Percentiles rank a stretch among this genome's conserved stretches.
These are phyloP conservation scores for Osedax frankpressi DNA, from an alignment of 2,888 invertebrate species.

Conservation along the genomic window DNA sequence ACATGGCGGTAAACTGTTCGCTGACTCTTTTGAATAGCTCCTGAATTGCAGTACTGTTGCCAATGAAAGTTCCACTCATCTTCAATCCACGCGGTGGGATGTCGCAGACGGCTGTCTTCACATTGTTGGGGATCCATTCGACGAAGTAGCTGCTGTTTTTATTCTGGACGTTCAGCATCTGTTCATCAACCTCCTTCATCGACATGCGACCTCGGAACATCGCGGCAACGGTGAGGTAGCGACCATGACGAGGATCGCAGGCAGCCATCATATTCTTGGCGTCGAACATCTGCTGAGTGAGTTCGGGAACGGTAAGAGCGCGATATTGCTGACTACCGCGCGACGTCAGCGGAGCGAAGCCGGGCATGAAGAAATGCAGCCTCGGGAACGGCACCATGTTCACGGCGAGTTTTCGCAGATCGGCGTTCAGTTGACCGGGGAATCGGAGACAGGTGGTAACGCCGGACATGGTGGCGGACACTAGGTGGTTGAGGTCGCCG, in stretches of 20 bases:
- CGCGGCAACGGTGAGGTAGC: constrained; percentile 39
- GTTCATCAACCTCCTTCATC: too few relatives aligned
- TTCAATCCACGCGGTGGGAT: constrained; percentile 67
- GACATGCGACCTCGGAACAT: constrained; percentile 44
- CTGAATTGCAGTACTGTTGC: constrained; percentile 45
- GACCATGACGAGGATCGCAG: constrained; percentile 37
- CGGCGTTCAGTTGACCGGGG: constrained; percentile 65
- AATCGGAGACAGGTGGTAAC: constrained; percentile 50
- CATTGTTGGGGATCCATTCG: constrained; percentile 29
- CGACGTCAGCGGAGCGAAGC: constrained; percentile 73
- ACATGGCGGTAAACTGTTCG: constrained; percentile 60
- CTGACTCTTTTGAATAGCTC: constrained; percentile 40
- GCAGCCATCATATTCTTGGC: too few relatives aligned
- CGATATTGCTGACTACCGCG: constrained; percentile 59
- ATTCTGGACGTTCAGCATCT: constrained; percentile 66
- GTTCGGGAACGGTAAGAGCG: constrained; percentile 34
- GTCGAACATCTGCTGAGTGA: constrained; percentile 51
- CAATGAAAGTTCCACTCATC: constrained; percentile 84
- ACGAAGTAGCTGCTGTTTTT: constrained; percentile 29
- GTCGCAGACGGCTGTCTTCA: too few relatives aligned
- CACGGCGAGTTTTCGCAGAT: constrained; percentile 55
- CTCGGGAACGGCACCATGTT: constrained; percentile 78
- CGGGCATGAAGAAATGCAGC: constrained; percentile 76
- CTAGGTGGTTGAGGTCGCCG: constrained; percentile 45
- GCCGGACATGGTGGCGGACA: constrained; percentile 50